Evolutionary conservation across 2,888 invertebrate species (phyloP).

Genomic region (Pelosia muscerda): DNA sequence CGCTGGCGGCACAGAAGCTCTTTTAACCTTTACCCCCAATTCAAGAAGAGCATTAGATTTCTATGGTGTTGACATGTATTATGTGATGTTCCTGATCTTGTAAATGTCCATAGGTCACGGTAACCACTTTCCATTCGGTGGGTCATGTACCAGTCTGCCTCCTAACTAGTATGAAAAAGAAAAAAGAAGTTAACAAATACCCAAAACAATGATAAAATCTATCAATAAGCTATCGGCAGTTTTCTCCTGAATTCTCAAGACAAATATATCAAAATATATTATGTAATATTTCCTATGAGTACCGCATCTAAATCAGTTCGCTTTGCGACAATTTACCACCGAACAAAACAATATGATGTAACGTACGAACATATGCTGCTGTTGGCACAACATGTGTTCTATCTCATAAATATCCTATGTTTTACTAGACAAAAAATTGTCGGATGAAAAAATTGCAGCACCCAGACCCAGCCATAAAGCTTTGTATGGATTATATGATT

Average conservation of each 20-base stretch:
- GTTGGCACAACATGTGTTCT: slow-evolving; percentile 45
- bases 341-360: slow-evolving; percentile 32
- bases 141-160: too few relatives aligned
- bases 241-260: not conserved
- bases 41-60: too few relatives aligned
- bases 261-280: slow-evolving; percentile 12
- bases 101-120: too few relatives aligned
- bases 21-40: too few relatives aligned
- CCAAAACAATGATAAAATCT: not conserved
- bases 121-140: too few relatives aligned
- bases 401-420: slow-evolving; percentile 54
- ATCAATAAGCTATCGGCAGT: not conserved
- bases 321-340: slow-evolving; percentile 21
- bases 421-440: slow-evolving; percentile 51
- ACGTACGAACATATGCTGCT: slow-evolving; percentile 33
- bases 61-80: too few relatives aligned
- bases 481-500: slow-evolving; percentile 67
- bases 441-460: slow-evolving; percentile 43
- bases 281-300: slow-evolving; percentile 31
- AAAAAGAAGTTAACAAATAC: too few relatives aligned
- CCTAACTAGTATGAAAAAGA: too few relatives aligned
- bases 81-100: too few relatives aligned
- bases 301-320: slow-evolving; percentile 24
- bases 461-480: slow-evolving; percentile 60
- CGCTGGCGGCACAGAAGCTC: too few relatives aligned